Evolutionary conservation across 2,797 vertebrate species (phyloP), one percentile per base, ranked within the genome.

Genomic region (Alfaro cultratus): DNA sequence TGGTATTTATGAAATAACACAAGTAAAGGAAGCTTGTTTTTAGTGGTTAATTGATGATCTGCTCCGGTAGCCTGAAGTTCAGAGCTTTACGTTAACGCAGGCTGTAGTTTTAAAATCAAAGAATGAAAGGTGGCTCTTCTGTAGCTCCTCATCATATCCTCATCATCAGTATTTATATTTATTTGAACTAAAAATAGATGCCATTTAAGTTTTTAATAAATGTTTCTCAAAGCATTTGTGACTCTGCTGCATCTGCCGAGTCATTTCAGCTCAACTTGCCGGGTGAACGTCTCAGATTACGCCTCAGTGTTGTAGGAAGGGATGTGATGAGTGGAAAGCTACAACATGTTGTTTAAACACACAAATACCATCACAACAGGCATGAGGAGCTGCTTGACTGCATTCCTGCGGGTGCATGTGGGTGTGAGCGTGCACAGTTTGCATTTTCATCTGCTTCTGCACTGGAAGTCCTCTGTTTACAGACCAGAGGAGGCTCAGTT

Each of bases 311-410:
- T 60, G 41, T 79, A 39, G 51, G 36, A 57, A 34, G 36, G 83
- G 90, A 89, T 75, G 91, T 86, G 91, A 80, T 49, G 0, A 77
- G 73, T 88, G 85, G 83, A 91, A 90, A 80, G 73, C 87, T 82
- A 45, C 80, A 79, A 76, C 73, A 49, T 39, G 13, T 53, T 67
- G 0, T 83, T 36, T 47, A 80, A 85, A 89, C 80, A 86, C 49
- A 79, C 85, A 70, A 80, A 81, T 57, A 77, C 81, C 77, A 36
- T 21, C 75, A 26, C 77, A 75, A 39, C 34, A 73, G 46, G 45
- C 68, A 0, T 10, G n/a, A 74, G 70, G 60, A 21, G 76, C 71
- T 70, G 74, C 23, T 21, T 74, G 68, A 1, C 62, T 71, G 57
- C 71, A 85, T 84, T 77, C 81, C 72, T 74, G 64, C 80, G 72